These are phyloP conservation scores for Cyclina sinensis DNA, from an alignment of 1,140 invertebrate genomes.

Conservation along the genomic window DNA sequence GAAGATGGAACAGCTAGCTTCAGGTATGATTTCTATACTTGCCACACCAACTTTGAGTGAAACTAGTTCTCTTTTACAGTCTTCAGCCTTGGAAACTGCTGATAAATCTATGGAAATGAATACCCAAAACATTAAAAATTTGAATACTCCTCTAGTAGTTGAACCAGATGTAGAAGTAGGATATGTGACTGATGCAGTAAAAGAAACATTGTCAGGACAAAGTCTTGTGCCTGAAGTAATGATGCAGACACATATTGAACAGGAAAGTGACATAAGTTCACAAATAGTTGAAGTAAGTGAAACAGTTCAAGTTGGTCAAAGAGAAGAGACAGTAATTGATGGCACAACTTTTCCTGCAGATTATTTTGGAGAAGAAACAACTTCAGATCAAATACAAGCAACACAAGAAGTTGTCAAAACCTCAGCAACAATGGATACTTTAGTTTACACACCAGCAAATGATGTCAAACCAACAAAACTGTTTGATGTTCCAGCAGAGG, in stretches of 20 bases:
- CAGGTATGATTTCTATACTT: slow-evolving; percentile 39
- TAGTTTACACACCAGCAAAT: background rate
- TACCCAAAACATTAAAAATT: background rate
- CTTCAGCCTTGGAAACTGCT: background rate
- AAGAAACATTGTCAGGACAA: background rate
- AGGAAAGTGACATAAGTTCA: background rate
- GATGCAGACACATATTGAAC: background rate
- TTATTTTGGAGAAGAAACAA: slow-evolving; percentile 36
- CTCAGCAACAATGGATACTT: background rate
- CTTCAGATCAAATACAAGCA: background rate
- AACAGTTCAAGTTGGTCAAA: background rate
- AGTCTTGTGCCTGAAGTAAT: background rate
- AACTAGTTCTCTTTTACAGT: background rate
- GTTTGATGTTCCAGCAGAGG: background rate
- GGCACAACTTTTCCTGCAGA: slow-evolving; percentile 67
- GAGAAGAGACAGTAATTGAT: slow-evolving; percentile 66
- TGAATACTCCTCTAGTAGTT: background rate
- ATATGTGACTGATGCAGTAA: background rate
- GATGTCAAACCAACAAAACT: slow-evolving; percentile 3
- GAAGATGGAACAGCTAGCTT: background rate
- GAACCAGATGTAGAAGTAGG: background rate
- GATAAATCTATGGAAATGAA: too few relatives aligned
- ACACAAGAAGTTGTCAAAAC: background rate
- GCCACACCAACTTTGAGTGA: background rate
- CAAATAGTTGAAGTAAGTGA: background rate